Base-by-base conservation (phyloP, 2,113 vertebrate genomes). In the Dicentrarchus labrax region DNA sequence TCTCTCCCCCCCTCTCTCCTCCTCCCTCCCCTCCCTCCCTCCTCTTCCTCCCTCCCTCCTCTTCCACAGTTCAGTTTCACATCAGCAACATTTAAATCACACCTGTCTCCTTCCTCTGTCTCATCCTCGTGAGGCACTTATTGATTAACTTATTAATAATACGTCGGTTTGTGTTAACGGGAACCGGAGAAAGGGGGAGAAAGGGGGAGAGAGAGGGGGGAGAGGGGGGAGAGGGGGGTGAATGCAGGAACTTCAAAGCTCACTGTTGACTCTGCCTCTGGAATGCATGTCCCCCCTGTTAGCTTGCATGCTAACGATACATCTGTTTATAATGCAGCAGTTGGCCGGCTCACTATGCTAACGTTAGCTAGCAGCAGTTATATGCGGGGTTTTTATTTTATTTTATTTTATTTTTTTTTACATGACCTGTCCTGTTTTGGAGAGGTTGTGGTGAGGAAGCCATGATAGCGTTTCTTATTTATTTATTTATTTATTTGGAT, bases 261-360 rank as follows among this genome's bases (percentile, higher is more conserved):
- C 72, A 65, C 65, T 69, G 82, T 88, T 74, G 82, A 91, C 88
- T 87, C 68, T 80, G 66, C 87, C 78, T 83, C 22, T n/a, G 88
- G 78, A 83, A 89, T 82, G 85, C 51, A 73, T 48, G 41, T n/a
- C n/a, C 68, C 86, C 64, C 71, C 62, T 17, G 85, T 94, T 93
- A 93, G 93, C 93, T 90, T 79, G 72, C 2, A 92, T 89, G 93
- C 92, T 94, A 94, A 94, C 89, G 57, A 88, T 76, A 89, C 68
- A 78, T 86, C 61, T 89, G 78, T 82, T 87, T 82, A 47, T 89
- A 85, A 88, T 89, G 74, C 56, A 75, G 56, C 48, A 83, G 86
- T 85, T 89, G 88, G 86, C 85, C 74, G 78, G 47, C 45, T 45
- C n/a, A 12, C 10, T 45, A 4, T 12, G 12, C 12, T 4, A 45